These are phyloP conservation scores for Premnoplex brunnescens DNA, from an alignment of 2,797 vertebrate genomes.

Conservation along the genomic window DNA sequence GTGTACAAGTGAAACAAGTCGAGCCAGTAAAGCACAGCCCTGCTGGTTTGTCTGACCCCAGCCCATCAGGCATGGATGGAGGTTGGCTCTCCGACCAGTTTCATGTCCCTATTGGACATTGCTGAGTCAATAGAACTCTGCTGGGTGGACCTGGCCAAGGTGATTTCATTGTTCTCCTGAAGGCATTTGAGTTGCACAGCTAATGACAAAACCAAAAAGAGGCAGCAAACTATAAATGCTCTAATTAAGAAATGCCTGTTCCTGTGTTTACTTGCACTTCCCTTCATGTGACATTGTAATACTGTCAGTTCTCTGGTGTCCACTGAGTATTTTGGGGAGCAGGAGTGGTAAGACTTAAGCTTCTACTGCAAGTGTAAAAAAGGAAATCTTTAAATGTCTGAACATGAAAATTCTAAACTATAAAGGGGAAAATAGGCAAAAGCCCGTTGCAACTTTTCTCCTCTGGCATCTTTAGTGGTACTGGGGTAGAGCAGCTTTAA, in stretches of 20 bases:
- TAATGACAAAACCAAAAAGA: background rate
- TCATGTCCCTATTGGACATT: fast-evolving
- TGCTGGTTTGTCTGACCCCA: fast-evolving
- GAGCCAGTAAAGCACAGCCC: background rate
- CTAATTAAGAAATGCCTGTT: background rate
- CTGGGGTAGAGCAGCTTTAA: background rate
- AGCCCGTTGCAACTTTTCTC: background rate
- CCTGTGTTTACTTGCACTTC: background rate
- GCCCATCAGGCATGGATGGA: background rate
- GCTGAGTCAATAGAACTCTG: background rate
- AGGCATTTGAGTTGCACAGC: background rate
- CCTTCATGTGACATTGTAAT: background rate
- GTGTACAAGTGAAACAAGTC: background rate
- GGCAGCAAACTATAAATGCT: background rate
- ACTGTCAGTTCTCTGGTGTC: background rate
- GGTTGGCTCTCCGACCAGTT: fast-evolving
- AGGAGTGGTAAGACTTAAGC: background rate
- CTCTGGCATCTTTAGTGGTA: background rate
- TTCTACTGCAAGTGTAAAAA: background rate
- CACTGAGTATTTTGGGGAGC: background rate
- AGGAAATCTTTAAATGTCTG: background rate
- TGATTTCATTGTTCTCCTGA: fast-evolving
- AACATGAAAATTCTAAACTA: background rate
- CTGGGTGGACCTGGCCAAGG: background rate
- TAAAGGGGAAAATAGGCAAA: background rate